phyloP scores from a whole-genome alignment of 2,113 vertebrate genomes.

The Oreotrochilus melanogaster region DNA sequence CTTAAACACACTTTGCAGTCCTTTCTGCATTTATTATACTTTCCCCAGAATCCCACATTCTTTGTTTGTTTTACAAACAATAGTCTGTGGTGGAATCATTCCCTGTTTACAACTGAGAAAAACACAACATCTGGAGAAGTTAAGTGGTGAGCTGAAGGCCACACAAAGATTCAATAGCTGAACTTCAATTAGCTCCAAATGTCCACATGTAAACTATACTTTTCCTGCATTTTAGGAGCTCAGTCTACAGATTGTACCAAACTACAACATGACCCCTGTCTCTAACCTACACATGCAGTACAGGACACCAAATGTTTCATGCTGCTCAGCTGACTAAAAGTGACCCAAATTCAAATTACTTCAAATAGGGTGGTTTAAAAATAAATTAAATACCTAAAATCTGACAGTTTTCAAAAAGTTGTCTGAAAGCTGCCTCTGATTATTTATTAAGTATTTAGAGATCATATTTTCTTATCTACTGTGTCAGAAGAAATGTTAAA shows the following conservation, averaged over 20 bases:
- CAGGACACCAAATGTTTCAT: background rate
- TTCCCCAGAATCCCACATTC: background rate
- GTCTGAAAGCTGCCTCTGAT: background rate
- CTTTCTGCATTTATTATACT: background rate
- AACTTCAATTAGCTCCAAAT: background rate
- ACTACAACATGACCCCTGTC: background rate
- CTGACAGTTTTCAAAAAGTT: background rate
- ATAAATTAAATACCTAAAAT: background rate
- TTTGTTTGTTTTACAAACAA: background rate
- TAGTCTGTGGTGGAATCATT: background rate
- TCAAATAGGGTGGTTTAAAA: background rate
- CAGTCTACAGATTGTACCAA: background rate
- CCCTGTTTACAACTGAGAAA: background rate
- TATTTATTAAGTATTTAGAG: background rate
- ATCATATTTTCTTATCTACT: background rate
- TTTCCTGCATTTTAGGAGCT: background rate
- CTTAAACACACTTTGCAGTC: background rate
- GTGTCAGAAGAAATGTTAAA: background rate
- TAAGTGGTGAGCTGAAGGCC: background rate
- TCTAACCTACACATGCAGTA: background rate
- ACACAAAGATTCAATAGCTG: background rate
- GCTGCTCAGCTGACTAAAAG: background rate
- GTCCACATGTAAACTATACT: background rate
- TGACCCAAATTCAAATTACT: background rate
- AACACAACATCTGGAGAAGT: background rate